Evolutionary conservation across 2,888 invertebrate genomes (phyloP), one percentile per base, ranked within the genome.

Genomic region (Diachrysia chrysitis): DNA sequence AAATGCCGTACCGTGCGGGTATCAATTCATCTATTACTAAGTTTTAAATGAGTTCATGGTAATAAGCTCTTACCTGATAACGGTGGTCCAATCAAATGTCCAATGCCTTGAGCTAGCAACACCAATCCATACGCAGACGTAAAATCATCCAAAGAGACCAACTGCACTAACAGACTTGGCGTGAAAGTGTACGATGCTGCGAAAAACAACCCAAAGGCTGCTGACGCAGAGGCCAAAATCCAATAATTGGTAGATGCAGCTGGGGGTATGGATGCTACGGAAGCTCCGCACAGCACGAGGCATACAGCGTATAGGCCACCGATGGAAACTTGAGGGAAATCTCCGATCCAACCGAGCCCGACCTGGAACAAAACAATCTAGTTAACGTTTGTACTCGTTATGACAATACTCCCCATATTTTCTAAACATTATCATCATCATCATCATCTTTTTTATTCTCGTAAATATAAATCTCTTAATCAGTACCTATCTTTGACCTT

Each of bases 121-220:
- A 98, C 97, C 81, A 99, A 92, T 19, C 99, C 99, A 90, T 99
- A 99, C 16, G 99, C 99, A 74, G 97, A 97, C 6, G 99, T 98
- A 89, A 99, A 99, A 79, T 98, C 97, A 87, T 99, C 98, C 87
- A 99, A 92, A 6, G 98, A 98, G 42, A 99, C 97, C 83, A 99
- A 94, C 85, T 98, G 97, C 55, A 98, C 98, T 78, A 99, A 93
- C 82, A 99, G 97, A 84, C 98, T 98, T 0, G 98, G 98, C 0
- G 98, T 98, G 79, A 99, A 97, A 0, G 98, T 97, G 90, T 98
- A 99, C 70, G 97, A 98, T 79, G 98, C 99, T 58, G 98, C 98
- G 88, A 99, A 98, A 78, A 98, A 97, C 76, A 99, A 96, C 14
- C 99, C 99, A 92, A 98, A 99, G 0, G 97, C 93, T 0, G 97